Evolutionary conservation across 2,888 invertebrate species (phyloP), one percentile per base, ranked within the genome.

Genomic region (Caenorhabditis sinica): DNA sequence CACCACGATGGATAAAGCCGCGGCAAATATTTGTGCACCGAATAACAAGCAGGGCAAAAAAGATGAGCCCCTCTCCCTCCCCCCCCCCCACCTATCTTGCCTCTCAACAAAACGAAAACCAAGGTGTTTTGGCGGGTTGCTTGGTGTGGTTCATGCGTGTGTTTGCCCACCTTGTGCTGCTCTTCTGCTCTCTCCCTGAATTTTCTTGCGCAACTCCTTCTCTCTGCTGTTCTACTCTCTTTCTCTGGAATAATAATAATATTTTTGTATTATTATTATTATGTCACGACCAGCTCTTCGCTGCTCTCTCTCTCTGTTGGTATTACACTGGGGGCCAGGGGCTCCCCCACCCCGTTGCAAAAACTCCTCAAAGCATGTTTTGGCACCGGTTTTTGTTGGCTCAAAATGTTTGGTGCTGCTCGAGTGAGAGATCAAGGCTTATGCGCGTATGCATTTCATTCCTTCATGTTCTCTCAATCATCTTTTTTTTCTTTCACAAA

Each of bases 251-350:
- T 53, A 71, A 66, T 69, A 73, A 77, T 68, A 79, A 69, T 79
- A 83, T 75, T 80, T 80, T 84, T 83, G 60, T 83, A 74, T 73
- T 66, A 79, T 84, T 76, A 83, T 83, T 83, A 69, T 83, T 77
- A 73, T 76, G 81, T 85, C 81, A 82, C 81, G 85, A 85, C 20
- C 61, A 45, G 23, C 11, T 15, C 28, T 25, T n/a, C 23, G 56
- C 49, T 28, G 40, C 11, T 9, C 28, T 28, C 11, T 9, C 28
- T 28, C 56, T 58, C 60, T 82, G 80, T 84, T 84, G 60, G 84
- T 84, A 81, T 85, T 82, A 77, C 85, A 82, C 81, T 75, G 56
- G 45, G 28, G 45, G 11, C 65, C 65, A 11, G 51, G 36, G 56
- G 36, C 30, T 17, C 30, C 13, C 28, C 40, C 53, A 3, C 36